Evolutionary conservation across 2,797 vertebrate species (phyloP), one percentile per base, ranked within the genome.

Genomic region (Sebastes cheni): DNA sequence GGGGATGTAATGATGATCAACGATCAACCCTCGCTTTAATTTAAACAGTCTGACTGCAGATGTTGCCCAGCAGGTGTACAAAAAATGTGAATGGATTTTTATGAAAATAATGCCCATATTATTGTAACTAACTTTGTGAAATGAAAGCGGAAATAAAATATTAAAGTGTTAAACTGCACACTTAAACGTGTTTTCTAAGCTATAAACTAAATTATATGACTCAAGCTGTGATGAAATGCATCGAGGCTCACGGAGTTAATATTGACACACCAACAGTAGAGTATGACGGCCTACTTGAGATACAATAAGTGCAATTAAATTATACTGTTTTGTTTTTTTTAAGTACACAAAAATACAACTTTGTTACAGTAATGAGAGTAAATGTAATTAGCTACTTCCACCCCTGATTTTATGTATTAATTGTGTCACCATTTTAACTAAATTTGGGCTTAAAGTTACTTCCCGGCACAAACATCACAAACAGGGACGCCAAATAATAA

Each of bases 61-160:
- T 61, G 1, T 23, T 1, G 39, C 56, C 46, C n/a, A 59, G 36
- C 32, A 42, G 2, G 20, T 32, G 36, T 62, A 65, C 6, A 36
- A 67, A 62, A 67, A 68, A 52, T 60, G 34, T 66, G 58, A 78
- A 1, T 20, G 2, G 3, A 30, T 16, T 52, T 75, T 69, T 27
- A 12, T 69, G 22, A 10, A 64, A 67, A 60, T 23, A 22, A 81
- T 73, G 25, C 18, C 55, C 23, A 32, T 67, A 64, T 67, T 67
- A 68, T 39, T 72, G 29, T 46, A 71, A 69, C 50, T 55, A 42
- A 54, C 11, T 10, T 46, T 11, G 34, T 36, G 18, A 36, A 70
- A 30, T 62, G 27, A 68, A 36, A n/a, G 16, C 75, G 20, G 30
- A 62, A 72, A 75, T 62, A 55, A 67, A 78, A 64, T 39, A 36